Percentiles rank a stretch among this genome's conserved stretches.
Evolutionary conservation across 2,888 invertebrate genomes (phyloP).

Genomic region (Zootermopsis nevadensis): DNA sequence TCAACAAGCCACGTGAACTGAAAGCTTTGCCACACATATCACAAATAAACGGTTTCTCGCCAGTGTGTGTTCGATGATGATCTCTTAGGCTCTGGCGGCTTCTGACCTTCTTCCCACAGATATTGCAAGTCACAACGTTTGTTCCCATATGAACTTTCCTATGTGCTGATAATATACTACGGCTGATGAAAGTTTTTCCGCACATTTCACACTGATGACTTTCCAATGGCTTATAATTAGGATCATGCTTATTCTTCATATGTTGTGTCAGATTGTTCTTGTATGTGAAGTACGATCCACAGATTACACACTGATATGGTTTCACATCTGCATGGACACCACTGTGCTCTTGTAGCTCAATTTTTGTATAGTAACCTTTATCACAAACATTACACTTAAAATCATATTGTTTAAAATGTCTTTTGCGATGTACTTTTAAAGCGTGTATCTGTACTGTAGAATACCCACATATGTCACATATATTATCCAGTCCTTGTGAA

Average conservation of each 20-base stretch:
- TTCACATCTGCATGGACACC: conserved; percentile 58
- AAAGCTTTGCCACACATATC: conserved; percentile 58
- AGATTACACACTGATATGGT: conserved; percentile 49
- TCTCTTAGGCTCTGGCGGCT: background rate
- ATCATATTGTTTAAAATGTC: conserved; percentile 58
- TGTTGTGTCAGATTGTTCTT: conserved; percentile 46
- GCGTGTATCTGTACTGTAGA: conserved; percentile 58
- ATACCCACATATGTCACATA: conserved; percentile 59
- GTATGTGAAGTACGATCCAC: conserved; percentile 47
- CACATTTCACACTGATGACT: conserved; percentile 54
- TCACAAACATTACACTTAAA: conserved; percentile 61
- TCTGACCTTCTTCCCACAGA: conserved; percentile 37
- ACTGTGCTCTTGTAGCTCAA: conserved; percentile 64
- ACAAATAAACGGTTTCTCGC: conserved; percentile 50
- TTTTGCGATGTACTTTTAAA: conserved; percentile 57
- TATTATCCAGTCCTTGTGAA: conserved; percentile 56
- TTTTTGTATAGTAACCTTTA: conserved; percentile 63
- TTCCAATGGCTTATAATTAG: conserved; percentile 47
- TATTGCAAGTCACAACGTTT: conserved; percentile 27
- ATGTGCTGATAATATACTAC: conserved; percentile 2
- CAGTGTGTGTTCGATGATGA: conserved; percentile 44
- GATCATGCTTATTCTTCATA: conserved; percentile 55
- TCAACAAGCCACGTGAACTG: conserved; percentile 56
- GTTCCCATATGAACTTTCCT: conserved; percentile 37
- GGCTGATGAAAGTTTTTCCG: conserved; percentile 20